Base-by-base conservation (phyloP, 2,888 invertebrate genomes). In the Lasioglossum calceatum region DNA sequence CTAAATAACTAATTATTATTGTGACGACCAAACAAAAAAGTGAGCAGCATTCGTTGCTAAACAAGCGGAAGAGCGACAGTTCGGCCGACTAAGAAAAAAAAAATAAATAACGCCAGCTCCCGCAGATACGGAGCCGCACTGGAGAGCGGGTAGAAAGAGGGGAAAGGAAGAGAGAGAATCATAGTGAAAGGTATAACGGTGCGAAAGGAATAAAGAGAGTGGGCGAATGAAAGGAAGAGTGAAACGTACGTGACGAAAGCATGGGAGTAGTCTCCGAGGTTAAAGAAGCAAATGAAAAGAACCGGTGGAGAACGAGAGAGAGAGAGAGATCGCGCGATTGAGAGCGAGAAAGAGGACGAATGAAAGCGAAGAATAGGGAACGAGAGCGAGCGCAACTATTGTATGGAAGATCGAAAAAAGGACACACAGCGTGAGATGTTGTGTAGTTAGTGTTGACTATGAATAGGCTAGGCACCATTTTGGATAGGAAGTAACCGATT, bases 371-470 rank as follows among this genome's bases (percentile, higher is more conserved):
- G 39, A 44, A n/a, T 39, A 23, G 77, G 83, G 84, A 71, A 82
- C 81, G 84, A 88, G 84, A 88, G 79, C 73, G 84, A 87, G 88
- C 90, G 85, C 86, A 88, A 90, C 88, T 92, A 92, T 89, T 93
- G 92, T 92, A 93, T 91, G 92, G 86, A 91, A 87, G 64, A 67
- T 39, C 72, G 67, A 32, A 82, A 82, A 44, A 77, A 87, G 83
- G 76, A 83, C 78, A 86, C 84, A 86, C 84, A 79, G 87, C 79
- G 86, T 87, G 78, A 92, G 77, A 92, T 89, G 91, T 93, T 92
- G 93, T 92, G 93, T 94, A 94, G 94, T 88, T 94, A 94, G 94
- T 91, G 92, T 94, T 93, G 93, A 94, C 90, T 93, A 93, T 91
- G 92, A 93, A 91, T 92, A 93, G 92, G 91, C 72, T 93, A 92